phyloP scores from a whole-genome alignment of 2,113 vertebrate species.

The Alexandromys fortis region DNA sequence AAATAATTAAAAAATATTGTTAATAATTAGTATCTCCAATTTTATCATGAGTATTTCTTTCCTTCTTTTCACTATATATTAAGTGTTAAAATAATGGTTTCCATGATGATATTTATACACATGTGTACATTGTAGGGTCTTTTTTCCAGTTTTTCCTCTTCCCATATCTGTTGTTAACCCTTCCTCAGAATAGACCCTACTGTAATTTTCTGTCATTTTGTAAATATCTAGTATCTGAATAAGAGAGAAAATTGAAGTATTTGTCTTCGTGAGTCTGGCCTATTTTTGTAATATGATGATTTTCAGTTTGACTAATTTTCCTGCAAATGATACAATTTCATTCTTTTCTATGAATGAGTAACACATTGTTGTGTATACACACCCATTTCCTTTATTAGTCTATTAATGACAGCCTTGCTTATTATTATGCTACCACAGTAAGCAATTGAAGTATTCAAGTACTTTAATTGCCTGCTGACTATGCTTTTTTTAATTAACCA shows the following conservation, averaged over 20 bases:
- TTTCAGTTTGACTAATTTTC: not conserved
- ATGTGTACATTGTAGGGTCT: not conserved
- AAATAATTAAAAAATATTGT: not conserved
- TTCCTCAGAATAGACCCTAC: not conserved
- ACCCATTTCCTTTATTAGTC: not conserved
- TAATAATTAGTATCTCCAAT: not conserved
- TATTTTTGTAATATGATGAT: not conserved
- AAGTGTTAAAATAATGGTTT: not conserved
- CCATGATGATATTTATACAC: not conserved
- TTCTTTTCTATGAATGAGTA: not conserved
- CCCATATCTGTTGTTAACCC: not conserved
- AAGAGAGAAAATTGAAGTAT: not conserved
- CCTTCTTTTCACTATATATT: not conserved
- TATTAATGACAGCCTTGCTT: not conserved
- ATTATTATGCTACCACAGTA: not conserved
- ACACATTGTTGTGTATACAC: not conserved
- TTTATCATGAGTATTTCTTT: not conserved
- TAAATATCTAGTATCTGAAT: not conserved
- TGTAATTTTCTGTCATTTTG: not conserved
- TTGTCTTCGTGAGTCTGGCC: not conserved
- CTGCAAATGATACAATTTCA: not conserved
- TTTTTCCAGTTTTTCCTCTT: not conserved
- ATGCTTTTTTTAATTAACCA: no score
- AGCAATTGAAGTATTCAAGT: not conserved
- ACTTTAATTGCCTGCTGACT: not conserved